These are phyloP conservation scores for Noctilio leporinus DNA, from an alignment of 2,113 vertebrate genomes.

Conservation along the genomic window DNA sequence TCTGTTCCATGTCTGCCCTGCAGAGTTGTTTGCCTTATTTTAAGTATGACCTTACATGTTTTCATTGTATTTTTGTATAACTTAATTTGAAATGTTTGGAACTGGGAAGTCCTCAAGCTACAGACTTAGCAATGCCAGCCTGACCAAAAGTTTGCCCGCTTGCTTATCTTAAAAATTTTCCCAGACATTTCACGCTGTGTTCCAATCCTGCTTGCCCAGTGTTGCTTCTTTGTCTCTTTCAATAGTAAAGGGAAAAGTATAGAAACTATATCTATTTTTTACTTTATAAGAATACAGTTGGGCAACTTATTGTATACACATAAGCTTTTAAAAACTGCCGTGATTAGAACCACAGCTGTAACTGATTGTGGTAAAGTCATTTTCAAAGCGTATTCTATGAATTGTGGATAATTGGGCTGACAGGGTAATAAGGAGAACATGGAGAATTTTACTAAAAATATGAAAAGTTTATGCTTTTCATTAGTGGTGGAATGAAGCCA, in stretches of 20 bases:
- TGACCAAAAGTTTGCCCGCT: neutral
- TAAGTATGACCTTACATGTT: neutral
- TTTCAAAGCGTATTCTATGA: neutral
- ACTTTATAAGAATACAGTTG: neutral
- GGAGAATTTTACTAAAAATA: constrained; percentile 12
- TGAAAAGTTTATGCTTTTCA: neutral
- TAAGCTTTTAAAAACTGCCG: neutral
- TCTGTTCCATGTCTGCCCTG: neutral
- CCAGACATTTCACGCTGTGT: neutral
- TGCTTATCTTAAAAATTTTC: neutral
- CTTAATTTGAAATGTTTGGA: neutral
- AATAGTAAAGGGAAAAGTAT: neutral
- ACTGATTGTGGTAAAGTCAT: neutral
- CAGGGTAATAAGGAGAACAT: neutral
- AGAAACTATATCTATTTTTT: neutral
- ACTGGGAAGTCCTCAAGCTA: neutral
- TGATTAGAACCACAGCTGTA: constrained; percentile 17
- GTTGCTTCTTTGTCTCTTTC: neutral
- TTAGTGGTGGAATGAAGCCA: neutral
- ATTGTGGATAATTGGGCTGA: constrained; percentile 3
- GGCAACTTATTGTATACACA: neutral
- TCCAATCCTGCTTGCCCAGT: neutral
- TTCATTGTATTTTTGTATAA: neutral
- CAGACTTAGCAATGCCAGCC: neutral
- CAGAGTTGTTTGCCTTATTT: neutral